Evolutionary conservation across 2,888 invertebrate genomes (phyloP), one percentile per base, ranked within the genome.

Genomic region (Leptogaster cylindrica): DNA sequence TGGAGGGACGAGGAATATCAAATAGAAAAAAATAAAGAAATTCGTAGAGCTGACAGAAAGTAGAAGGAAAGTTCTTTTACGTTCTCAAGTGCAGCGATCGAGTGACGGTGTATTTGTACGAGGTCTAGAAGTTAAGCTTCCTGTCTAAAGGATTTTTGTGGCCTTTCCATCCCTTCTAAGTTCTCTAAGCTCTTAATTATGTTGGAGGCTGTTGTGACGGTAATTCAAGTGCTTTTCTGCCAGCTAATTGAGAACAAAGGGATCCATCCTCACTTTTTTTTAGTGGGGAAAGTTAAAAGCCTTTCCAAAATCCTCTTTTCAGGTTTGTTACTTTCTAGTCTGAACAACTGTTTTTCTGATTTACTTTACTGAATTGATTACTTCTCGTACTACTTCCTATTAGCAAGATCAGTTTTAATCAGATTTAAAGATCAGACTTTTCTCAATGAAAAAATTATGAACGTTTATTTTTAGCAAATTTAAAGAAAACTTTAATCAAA

Each of bases 141-240:
- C 58, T 41, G 58, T 39, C 39, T 39, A 7, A n/a, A 28, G 39
- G 41, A 58, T 39, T 58, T 58, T 58, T 58, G 58, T 39, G 58
- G 58, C 39, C 41, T 58, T 58, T 18, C 52, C 52, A 39, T 39
- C 14, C 58, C 25, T 58, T 58, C 41, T 58, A 23, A 39, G 39
- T 27, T 58, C 41, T 58, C n/a, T 39, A 58, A 58, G 58, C 58
- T 58, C 41, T 58, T 58, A 58, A 58, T 58, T 58, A 58, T 58
- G 58, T 58, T 25, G 31, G 58, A 58, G 58, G 23, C 58, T 58
- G 58, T 58, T 58, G 58, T 36, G 58, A 58, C 58, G 39, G 58
- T 58, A 58, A 58, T 58, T 58, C 41, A 39, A 58, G 58, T 39
- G 41, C 58, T 58, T 58, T 58, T 41, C 58, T 41, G 58, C 39